Evolutionary conservation across 2,888 invertebrate genomes (phyloP), one percentile per base, ranked within the genome.

Genomic region (Amiota mariae): DNA sequence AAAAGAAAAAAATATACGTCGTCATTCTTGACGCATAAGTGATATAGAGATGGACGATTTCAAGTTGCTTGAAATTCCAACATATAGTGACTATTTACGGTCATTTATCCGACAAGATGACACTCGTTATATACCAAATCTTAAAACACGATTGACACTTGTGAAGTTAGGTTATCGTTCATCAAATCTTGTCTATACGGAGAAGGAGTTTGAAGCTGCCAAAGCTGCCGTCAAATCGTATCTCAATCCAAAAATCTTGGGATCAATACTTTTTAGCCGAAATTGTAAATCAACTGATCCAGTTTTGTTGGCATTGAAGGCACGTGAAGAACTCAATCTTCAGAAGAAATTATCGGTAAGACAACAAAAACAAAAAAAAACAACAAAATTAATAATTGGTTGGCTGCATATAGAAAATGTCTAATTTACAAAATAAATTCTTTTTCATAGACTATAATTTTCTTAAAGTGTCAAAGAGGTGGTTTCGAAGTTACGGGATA

Each of bases 401-500:
- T n/a, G 46, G 2, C 63, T 4, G 12, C 71, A 70, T 46, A 18
- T 24, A 12, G 48, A 71, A 24, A 63, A 2, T 8, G 8, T 6
- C 8, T 36, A 56, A 36, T 59, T 59, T 15, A 18, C 4, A 67
- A 3, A 18, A 57, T 1, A 18, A 57, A 15, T 20, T 47, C 20
- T 49, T 4, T 13, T 81, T 76, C 75, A 82, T 87, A 94, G 93
- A 94, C 95, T 0, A 95, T 97, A 67, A 94, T 97, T 75, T 97
- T 96, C 86, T 88, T 97, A 8, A 92, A 95, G 10, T 92, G 93
- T 85, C 92, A 91, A 75, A 92, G 91, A 75, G 91, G 93, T 8
- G 94, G 95, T 2, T 94, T 94, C 78, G 96, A 96, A 87, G 92
- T 96, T 74, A 96, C 96, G 0, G 96, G 95, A 1, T 97, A 96